Evolutionary conservation across 2,888 invertebrate species (phyloP).

Genomic region (Artemia sinica): DNA sequence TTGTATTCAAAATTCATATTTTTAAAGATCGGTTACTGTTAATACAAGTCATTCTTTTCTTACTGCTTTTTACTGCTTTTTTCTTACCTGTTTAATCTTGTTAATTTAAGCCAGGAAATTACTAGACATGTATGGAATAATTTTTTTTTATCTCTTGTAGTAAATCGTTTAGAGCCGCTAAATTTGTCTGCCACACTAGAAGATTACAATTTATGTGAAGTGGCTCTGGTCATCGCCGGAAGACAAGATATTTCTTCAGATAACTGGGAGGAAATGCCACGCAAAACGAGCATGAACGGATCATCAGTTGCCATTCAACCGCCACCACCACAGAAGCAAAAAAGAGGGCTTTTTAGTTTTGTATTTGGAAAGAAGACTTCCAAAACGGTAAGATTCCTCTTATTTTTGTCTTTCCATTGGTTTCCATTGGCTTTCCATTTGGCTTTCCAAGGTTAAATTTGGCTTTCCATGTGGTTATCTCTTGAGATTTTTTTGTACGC

Average conservation of each 20-base stretch:
- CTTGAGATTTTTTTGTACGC: too few species aligned
- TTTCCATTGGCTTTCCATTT: too few species aligned
- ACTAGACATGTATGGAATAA: too few species aligned
- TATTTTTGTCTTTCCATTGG: too few species aligned
- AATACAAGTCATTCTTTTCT: too few species aligned
- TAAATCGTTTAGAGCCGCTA: conserved; percentile 42
- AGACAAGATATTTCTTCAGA: background rate
- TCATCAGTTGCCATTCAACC: background rate
- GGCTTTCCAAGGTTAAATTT: too few species aligned
- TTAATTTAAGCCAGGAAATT: too few species aligned
- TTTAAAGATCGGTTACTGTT: too few species aligned
- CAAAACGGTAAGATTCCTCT: background rate
- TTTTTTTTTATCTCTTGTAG: conserved; percentile 30
- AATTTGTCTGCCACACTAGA: conserved; percentile 41
- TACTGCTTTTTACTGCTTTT: too few species aligned
- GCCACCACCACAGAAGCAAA: background rate
- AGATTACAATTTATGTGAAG: conserved; percentile 47
- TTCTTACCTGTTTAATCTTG: too few species aligned
- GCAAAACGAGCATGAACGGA: background rate
- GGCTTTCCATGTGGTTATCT: too few species aligned
- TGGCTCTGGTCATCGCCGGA: conserved; percentile 38
- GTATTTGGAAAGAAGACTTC: background rate
- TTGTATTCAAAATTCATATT: too few species aligned
- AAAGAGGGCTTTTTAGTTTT: background rate
- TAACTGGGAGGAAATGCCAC: conserved; percentile 4